Base-by-base conservation (phyloP, 37 sponge, comb jelly and placozoan genomes). In the Ianthella basta region DNA sequence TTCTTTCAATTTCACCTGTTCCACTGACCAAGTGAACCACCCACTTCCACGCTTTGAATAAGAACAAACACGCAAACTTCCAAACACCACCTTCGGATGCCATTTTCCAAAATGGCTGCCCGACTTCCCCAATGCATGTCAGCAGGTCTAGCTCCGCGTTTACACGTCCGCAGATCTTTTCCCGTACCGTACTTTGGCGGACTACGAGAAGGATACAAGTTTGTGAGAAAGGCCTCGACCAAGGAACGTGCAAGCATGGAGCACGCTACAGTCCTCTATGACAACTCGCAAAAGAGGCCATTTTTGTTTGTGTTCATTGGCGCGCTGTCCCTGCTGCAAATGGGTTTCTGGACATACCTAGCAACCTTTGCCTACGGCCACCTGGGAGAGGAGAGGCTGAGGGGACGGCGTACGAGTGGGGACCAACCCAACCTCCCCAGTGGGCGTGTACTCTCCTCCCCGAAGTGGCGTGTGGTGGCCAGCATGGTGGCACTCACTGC, bases 31-130 rank as follows among this genome's bases (percentile, higher is more conserved):
- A 44, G 44, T 79, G 86, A 37, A 86, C 23, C 27, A 94, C 33
- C 89, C 89, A 94, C 40, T 94, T 94, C 93, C 91, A 93, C 12
- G 78, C 54, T 24, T 75, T 75, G 53, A 53, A 75, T 15, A 75
- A 36, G 53, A 53, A 30, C 25, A 15, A 69, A 30, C 33, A 69
- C 19, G 27, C 34, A n/a, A 33, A 34, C 10, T 69, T 24, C 78
- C 78, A 75, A 0, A 40, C 53, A 20, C 64, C 29, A n/a, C 29
- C 64, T 29, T 13, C 29, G 4, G 64, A 13, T 13, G 64, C 64
- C 64, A 61, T 61, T 61, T 61, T 61, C 24, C 64, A 69, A n/a
- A 69, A 69, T n/a, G 70, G 34, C 70, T 69, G 34, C 70, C 29
- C 29, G 32, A 69, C 34, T 30, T 29, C 70, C 27, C 19, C 27